Conservation (phyloP, 1,140 invertebrate genomes). For the Caenorhabditis remanei region DNA sequence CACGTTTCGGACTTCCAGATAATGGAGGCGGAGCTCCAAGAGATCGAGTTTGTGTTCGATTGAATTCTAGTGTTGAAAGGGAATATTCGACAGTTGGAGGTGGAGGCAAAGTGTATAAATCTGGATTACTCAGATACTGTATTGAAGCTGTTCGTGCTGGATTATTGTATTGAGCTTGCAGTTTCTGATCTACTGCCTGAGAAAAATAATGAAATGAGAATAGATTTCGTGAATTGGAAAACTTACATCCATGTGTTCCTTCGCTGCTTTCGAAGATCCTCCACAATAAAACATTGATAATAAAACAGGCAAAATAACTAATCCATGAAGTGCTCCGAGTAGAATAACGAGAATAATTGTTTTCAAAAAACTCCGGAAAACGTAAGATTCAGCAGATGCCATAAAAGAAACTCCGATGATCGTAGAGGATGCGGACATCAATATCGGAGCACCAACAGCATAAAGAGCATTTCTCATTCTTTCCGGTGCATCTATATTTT, state of each 20-base stretch:
- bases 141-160: constrained; percentile 52
- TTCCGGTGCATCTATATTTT: constrained; percentile 79
- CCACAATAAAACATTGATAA: constrained; percentile 82
- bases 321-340: constrained; percentile 79
- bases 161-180: constrained; percentile 55
- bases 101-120: constrained; percentile 12
- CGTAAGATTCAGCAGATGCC: constrained; percentile 90
- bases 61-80: constrained; percentile 29
- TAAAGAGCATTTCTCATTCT: constrained; percentile 86
- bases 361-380: constrained; percentile 98
- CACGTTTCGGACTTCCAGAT: constrained; percentile 24
- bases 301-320: constrained; percentile 82
- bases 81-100: constrained; percentile 29
- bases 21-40: constrained; percentile 12
- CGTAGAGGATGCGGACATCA: constrained; percentile 92
- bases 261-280: constrained; percentile 10
- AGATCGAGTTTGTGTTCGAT: constrained; percentile 28
- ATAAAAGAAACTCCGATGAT: constrained; percentile 89
- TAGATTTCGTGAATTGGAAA: not conserved
- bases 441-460: constrained; percentile 88
- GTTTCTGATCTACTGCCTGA: constrained; percentile 51
- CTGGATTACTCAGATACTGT: constrained; percentile 25
- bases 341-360: constrained; percentile 95
- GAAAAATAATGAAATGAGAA: not conserved
- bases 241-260: constrained; percentile 55